phyloP scores from a whole-genome alignment of 2,113 vertebrate species.

The Lampris incognitus region DNA sequence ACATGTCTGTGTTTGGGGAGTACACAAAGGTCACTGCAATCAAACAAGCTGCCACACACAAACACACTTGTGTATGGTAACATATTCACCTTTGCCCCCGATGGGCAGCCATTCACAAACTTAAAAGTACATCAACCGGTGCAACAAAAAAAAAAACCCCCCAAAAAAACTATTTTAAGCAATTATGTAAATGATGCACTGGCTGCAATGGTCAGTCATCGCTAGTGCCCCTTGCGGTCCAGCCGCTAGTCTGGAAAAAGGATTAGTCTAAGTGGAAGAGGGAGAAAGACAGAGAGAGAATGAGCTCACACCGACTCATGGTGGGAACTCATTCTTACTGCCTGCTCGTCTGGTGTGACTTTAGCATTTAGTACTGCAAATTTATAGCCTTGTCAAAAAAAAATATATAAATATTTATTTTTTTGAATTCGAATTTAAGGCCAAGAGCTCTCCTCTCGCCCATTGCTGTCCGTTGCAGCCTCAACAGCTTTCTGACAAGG shows the following conservation, averaged over 20 bases:
- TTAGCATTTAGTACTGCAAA: slow-evolving; percentile 1
- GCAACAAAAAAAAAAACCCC: too few relatives aligned
- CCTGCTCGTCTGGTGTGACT: background rate
- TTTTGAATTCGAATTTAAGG: slow-evolving; percentile 36
- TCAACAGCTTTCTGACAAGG: slow-evolving; percentile 72
- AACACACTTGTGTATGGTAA: slow-evolving; percentile 29
- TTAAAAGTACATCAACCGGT: slow-evolving; percentile 36
- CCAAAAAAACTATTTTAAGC: background rate
- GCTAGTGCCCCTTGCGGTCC: slow-evolving; percentile 42
- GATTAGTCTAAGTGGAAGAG: slow-evolving; percentile 36
- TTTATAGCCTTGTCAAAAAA: slow-evolving; percentile 12
- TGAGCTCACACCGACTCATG: background rate
- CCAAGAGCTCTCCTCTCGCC: slow-evolving; percentile 56
- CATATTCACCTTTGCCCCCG: slow-evolving; percentile 56
- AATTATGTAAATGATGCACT: slow-evolving; percentile 16
- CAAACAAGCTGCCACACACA: slow-evolving; percentile 53
- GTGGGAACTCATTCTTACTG: background rate
- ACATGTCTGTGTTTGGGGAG: slow-evolving; percentile 58
- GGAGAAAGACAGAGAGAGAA: slow-evolving; percentile 20
- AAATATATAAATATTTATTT: background rate
- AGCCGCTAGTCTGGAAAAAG: slow-evolving; percentile 48
- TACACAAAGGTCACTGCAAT: slow-evolving; percentile 62
- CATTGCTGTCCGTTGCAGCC: slow-evolving; percentile 53
- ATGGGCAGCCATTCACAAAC: slow-evolving; percentile 15
- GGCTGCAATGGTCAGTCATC: slow-evolving; percentile 23